Evolutionary conservation across 2,888 invertebrate genomes (phyloP), one percentile per base, ranked within the genome.

Genomic region (Pyrgus malvae): DNA sequence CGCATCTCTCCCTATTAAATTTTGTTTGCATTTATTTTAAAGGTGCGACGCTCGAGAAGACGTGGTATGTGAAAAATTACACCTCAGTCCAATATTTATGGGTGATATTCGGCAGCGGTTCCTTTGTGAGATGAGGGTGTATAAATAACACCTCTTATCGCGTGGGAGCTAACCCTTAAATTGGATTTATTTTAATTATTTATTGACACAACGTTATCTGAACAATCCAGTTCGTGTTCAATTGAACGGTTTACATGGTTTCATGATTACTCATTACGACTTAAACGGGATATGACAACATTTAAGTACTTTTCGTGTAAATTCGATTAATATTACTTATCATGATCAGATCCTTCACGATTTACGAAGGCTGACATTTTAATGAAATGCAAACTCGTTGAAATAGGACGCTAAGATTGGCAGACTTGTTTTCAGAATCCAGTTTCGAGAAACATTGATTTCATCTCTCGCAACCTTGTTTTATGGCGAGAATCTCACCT

Each of bases 21-120:
- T 90, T 90, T 89, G 89, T 90, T 89, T 90, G 90, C 90, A 89
- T 90, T 90, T 89, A 89, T 90, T 90, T 90, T 89, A 86, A 90
- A 90, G 90, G 89, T 89, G 90, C 89, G 90, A 88, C 88, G 88
- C 80, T 81, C 87, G 83, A 79, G 76, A 74, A 83, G 88, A 87
- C 85, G 78, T 85, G 90, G 90, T 89, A 90, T 90, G 90, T 90
- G 90, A 90, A 89, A 90, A 90, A 90, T 89, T 90, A 90, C 90
- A 90, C 90, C 89, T 89, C 87, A 84, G 82, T 76, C 89, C 90
- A 90, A 90, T 90, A 90, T 90, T 90, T 90, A 90, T 90, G 90
- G 90, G 85, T 88, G 88, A 90, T 90, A 90, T 90, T 90, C 88
- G 89, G 90, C 89, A 87, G 90, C 89, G 90, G 90, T 84, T 79